Percentiles rank a stretch among this genome's conserved stretches.
These are phyloP conservation scores for Acrobasis repandana DNA, from an alignment of 2,888 invertebrate species.

Conservation along the genomic window DNA sequence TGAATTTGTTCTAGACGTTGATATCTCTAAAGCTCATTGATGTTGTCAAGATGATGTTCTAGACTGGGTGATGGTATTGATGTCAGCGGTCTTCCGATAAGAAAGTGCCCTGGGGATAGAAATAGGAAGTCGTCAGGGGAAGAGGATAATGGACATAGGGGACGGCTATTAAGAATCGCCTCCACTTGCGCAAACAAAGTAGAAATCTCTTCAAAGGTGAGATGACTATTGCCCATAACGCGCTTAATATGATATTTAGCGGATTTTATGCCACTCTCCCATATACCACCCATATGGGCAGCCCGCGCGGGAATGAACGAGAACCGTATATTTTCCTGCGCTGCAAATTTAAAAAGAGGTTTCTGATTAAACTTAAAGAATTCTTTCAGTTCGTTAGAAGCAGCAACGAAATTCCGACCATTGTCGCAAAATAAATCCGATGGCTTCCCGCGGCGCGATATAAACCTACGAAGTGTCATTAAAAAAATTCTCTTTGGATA, in stretches of 20 bases:
- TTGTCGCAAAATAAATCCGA: no score
- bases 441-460: no score
- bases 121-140: constrained; percentile 31
- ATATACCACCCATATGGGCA: not conserved
- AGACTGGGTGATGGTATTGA: constrained; percentile 20
- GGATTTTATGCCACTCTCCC: constrained; percentile 22
- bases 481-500: no score
- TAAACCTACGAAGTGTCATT: no score
- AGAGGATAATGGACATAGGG: constrained; percentile 34
- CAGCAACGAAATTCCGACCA: no score
- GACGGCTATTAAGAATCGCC: constrained; percentile 35
- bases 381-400: no score
- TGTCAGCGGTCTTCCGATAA: constrained; percentile 33
- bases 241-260: constrained; percentile 31
- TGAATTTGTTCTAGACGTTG: constrained; percentile 2
- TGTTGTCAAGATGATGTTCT: no score
- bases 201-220: constrained; percentile 31
- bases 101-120: constrained; percentile 35
- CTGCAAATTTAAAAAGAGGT: no score
- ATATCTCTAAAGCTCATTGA: not conserved
- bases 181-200: constrained; percentile 33
- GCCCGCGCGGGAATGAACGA: no score
- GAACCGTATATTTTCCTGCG: no score
- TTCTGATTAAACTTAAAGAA: no score
- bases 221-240: constrained; percentile 28